Evolutionary conservation across 53 echinoderm and acorn worm genomes (phyloP).

Genomic region (Holothuria scabra): DNA sequence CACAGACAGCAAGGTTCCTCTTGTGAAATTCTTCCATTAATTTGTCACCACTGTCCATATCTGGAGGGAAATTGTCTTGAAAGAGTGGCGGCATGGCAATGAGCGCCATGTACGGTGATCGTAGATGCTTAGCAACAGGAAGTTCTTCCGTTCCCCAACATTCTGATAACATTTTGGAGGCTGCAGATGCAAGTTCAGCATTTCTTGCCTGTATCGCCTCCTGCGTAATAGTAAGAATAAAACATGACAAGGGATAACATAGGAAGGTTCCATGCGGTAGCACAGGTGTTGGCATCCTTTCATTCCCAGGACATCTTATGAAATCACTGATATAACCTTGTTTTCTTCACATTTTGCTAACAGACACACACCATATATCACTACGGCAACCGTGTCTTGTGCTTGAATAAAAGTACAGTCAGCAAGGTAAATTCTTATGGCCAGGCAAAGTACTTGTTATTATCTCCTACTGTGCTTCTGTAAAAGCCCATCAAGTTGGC

Average conservation of each 20-base stretch:
- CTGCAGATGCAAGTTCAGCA: constrained; percentile 44
- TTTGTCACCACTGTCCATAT: not conserved
- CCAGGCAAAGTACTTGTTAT: too few species aligned
- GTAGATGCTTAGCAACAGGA: constrained; percentile 53
- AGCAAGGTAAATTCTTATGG: too few species aligned
- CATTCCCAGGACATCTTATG: too few species aligned
- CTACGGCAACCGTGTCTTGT: too few species aligned
- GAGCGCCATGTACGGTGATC: constrained; percentile 73
- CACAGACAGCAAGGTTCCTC: not conserved
- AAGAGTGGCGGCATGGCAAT: constrained; percentile 44
- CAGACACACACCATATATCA: too few species aligned
- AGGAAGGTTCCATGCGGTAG: not conserved
- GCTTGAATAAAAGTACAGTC: too few species aligned
- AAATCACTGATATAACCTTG: too few species aligned
- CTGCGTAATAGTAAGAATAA: constrained; percentile 4
- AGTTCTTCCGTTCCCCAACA: constrained; percentile 60
- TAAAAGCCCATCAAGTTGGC: too few species aligned
- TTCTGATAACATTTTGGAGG: constrained; percentile 70
- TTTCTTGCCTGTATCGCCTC: constrained; percentile 51
- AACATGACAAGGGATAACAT: too few species aligned
- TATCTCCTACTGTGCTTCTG: too few species aligned
- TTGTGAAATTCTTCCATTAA: constrained; percentile 52
- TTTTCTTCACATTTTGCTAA: too few species aligned
- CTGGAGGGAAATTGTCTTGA: not conserved
- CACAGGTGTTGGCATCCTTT: too few species aligned